Conservation (phyloP, 1,140 invertebrate species). For the Zaprionus ghesquierei region DNA sequence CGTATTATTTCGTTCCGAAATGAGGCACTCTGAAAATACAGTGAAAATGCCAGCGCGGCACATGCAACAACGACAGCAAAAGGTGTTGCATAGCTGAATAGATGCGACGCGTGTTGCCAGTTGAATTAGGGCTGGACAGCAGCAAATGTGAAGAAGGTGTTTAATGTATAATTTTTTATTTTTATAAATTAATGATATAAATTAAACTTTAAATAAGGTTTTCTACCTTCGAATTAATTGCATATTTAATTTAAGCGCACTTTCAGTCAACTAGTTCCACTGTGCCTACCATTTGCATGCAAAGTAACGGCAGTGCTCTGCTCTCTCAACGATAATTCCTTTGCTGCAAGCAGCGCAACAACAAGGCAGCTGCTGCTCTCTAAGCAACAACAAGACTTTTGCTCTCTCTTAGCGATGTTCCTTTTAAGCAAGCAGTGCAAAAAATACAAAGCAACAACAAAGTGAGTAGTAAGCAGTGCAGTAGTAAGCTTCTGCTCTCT, state of each 20-base stretch:
- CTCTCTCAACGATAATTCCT: neutral
- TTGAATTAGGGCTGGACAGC: constrained; percentile 1
- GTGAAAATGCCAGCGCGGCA: constrained; percentile 11
- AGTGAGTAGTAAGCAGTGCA: too few species aligned
- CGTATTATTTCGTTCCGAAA: constrained; percentile 55
- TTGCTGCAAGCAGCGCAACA: neutral
- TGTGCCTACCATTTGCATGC: neutral
- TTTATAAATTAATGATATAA: neutral
- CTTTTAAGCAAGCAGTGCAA: neutral
- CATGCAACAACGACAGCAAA: constrained; percentile 27
- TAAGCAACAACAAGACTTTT: neutral
- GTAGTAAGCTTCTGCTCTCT: neutral
- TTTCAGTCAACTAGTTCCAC: neutral
- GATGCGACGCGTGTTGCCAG: constrained; percentile 20
- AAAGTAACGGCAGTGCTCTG: neutral
- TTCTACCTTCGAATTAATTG: neutral
- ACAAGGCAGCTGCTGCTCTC: neutral
- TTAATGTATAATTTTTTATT: too few species aligned
- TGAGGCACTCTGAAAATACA: constrained; percentile 41
- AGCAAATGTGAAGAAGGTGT: neutral
- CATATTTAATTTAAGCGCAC: neutral
- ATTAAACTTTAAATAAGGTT: too few species aligned
- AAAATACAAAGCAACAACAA: neutral
- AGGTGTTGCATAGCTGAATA: constrained; percentile 61
- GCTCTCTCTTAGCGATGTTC: neutral